Conservation (phyloP, 2,888 invertebrate species). For the Ernsta delagoae region DNA sequence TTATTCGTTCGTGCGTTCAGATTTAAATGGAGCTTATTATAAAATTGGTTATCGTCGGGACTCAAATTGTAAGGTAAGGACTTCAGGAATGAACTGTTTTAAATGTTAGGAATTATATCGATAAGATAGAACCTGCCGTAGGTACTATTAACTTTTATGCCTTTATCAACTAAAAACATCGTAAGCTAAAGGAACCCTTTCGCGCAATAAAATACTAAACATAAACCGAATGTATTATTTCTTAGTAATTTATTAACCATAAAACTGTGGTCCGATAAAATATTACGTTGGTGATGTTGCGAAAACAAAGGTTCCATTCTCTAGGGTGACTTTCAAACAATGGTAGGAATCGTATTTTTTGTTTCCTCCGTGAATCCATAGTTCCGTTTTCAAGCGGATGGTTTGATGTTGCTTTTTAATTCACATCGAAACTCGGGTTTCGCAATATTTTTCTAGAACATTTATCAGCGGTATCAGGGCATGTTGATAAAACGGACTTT, state of each 20-base stretch:
- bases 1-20: conserved; percentile 25
- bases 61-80: background rate
- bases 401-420: conserved; percentile 23
- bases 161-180: background rate
- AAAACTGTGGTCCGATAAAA: conserved; percentile 21
- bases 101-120: background rate
- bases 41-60: background rate
- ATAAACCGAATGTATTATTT: background rate
- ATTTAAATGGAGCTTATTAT: conserved; percentile 28
- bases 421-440: conserved; percentile 7
- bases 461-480: background rate
- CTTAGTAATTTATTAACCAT: conserved; percentile 12
- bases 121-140: background rate
- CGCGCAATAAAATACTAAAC: background rate
- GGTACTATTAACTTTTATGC: background rate
- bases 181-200: background rate
- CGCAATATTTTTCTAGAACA: conserved; percentile 1
- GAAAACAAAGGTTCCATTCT: conserved; percentile 32
- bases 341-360: conserved; percentile 25
- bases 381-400: conserved; percentile 17
- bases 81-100: background rate
- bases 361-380: conserved; percentile 10
- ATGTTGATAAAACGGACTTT: too few relatives aligned
- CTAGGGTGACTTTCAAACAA: conserved; percentile 23
- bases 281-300: conserved; percentile 14